These are phyloP conservation scores for Xenopus petersii DNA, from an alignment of 2,797 vertebrate species.

Conservation along the genomic window DNA sequence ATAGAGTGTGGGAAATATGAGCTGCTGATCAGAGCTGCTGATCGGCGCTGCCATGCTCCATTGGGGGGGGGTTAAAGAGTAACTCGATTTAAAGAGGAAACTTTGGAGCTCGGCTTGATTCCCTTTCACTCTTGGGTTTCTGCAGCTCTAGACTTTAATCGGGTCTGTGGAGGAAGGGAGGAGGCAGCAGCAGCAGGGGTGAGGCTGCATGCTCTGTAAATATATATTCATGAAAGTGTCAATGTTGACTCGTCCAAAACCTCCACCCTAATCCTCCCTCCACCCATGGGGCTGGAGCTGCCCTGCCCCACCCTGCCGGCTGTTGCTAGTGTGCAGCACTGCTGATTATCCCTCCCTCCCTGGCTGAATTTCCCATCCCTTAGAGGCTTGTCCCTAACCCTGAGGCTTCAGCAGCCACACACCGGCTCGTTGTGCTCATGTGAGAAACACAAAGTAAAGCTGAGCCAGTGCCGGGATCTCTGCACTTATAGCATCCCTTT, in stretches of 20 bases:
- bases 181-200: constrained; percentile 9
- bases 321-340: constrained; percentile 16
- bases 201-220: constrained; percentile 32
- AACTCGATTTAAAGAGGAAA: too few species aligned
- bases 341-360: constrained; percentile 29
- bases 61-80: too few species aligned
- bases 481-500: neutral
- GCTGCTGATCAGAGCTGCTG: too few species aligned
- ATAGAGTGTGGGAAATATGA: too few species aligned
- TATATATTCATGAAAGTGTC: constrained; percentile 44
- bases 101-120: too few species aligned
- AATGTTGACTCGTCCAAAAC: constrained; percentile 43
- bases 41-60: too few species aligned
- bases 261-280: constrained; percentile 43
- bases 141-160: neutral
- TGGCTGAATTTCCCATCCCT: constrained; percentile 37
- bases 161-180: constrained; percentile 4
- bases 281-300: constrained; percentile 40
- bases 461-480: constrained; percentile 12
- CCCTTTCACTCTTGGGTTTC: too few species aligned
- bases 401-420: constrained; percentile 24
- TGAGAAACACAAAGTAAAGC: constrained; percentile 28
- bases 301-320: constrained; percentile 36
- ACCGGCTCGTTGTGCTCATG: constrained; percentile 17
- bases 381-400: constrained; percentile 33